These are phyloP conservation scores for Bovichtus variegatus DNA, from an alignment of 2,797 vertebrate genomes.

Conservation along the genomic window DNA sequence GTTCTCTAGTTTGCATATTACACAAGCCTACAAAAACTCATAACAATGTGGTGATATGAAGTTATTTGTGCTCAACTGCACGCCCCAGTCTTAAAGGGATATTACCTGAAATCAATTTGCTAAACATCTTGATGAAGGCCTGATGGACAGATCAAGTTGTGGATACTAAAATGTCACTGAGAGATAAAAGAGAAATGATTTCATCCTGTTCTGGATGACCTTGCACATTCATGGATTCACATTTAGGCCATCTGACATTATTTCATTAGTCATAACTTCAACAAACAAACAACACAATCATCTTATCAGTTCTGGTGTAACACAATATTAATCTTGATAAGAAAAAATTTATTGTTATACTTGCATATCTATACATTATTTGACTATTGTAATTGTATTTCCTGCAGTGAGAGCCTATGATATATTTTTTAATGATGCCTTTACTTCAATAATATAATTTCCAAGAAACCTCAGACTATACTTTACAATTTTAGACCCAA, in stretches of 20 bases:
- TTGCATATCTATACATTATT: background rate
- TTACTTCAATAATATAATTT: slow-evolving; percentile 68
- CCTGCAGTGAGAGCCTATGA: background rate
- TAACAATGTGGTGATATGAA: background rate
- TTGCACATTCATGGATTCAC: background rate
- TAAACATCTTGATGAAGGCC: background rate
- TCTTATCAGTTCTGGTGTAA: background rate
- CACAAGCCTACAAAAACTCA: slow-evolving; percentile 8
- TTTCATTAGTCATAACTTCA: background rate
- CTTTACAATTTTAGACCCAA: slow-evolving; percentile 59
- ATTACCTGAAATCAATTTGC: background rate
- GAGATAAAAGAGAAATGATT: background rate
- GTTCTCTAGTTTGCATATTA: slow-evolving; percentile 1
- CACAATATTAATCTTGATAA: slow-evolving; percentile 36
- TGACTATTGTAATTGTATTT: slow-evolving; percentile 55
- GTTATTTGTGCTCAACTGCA: slow-evolving; percentile 6
- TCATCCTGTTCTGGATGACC: slow-evolving; percentile 2
- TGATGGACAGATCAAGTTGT: background rate
- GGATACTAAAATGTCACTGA: background rate
- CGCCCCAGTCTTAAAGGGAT: slow-evolving; percentile 3
- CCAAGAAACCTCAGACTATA: slow-evolving; percentile 60
- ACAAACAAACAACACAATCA: background rate
- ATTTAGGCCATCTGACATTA: background rate
- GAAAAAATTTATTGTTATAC: slow-evolving; percentile 29
- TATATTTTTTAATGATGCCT: slow-evolving; percentile 11